These are phyloP conservation scores for Tenrec ecaudatus DNA, from an alignment of 2,113 vertebrate genomes.

Conservation along the genomic window DNA sequence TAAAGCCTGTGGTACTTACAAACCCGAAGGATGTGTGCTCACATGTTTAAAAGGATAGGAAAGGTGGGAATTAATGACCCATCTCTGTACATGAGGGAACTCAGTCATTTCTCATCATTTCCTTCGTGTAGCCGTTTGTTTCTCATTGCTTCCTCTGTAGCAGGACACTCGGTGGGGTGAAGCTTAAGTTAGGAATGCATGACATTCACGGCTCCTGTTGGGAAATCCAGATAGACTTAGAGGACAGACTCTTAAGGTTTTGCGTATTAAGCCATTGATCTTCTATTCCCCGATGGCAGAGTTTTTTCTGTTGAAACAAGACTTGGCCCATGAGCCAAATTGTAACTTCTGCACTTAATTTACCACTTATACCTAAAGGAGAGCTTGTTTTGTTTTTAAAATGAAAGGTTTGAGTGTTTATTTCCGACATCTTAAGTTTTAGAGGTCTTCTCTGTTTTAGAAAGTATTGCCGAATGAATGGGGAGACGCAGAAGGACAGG, in stretches of 20 bases:
- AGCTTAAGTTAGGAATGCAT: conserved; percentile 90
- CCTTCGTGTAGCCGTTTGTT: conserved; percentile 90
- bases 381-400: neutral
- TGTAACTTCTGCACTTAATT: neutral
- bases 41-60: conserved; percentile 51
- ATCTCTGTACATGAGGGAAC: conserved; percentile 84
- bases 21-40: neutral
- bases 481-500: too few species aligned
- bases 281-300: neutral
- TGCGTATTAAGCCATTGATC: neutral
- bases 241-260: neutral
- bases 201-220: conserved; percentile 87
- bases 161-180: conserved; percentile 88
- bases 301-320: conserved; percentile 20
- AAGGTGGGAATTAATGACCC: conserved; percentile 83
- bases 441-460: too few species aligned
- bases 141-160: conserved; percentile 88
- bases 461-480: too few species aligned
- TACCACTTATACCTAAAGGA: neutral
- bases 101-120: conserved; percentile 85
- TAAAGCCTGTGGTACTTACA: conserved; percentile 45
- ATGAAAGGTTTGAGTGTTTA: conserved; percentile 5
- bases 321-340: neutral
- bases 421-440: conserved; percentile 8
- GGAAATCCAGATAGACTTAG: conserved; percentile 55